Percentiles rank a stretch among this genome's conserved stretches.
These are phyloP conservation scores for Drosophila falleni DNA, from an alignment of 2,888 invertebrate genomes.

Conservation along the genomic window DNA sequence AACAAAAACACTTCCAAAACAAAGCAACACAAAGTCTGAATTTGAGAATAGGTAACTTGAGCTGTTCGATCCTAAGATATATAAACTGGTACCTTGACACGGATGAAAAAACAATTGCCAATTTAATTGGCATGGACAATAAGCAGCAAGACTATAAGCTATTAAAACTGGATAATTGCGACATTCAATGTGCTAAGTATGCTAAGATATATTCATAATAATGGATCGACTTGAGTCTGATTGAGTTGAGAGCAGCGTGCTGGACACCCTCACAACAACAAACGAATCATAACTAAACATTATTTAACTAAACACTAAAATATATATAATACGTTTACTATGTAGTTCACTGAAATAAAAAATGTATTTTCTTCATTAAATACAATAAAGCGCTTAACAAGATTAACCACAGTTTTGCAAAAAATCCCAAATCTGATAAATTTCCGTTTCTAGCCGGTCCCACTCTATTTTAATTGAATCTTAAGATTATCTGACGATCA, in stretches of 20 bases:
- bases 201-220: constrained; percentile 19
- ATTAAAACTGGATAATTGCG: constrained; percentile 22
- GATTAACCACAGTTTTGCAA: constrained; percentile 11
- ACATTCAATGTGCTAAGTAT: constrained; percentile 27
- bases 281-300: constrained; percentile 16
- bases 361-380: constrained; percentile 42
- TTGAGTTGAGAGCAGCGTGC: constrained; percentile 56
- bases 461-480: constrained; percentile 61
- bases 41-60: constrained; percentile 41
- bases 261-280: constrained; percentile 62
- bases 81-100: constrained; percentile 38
- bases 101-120: constrained; percentile 8
- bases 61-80: constrained; percentile 30
- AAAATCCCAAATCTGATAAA: constrained; percentile 27
- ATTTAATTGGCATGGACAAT: constrained; percentile 44
- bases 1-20: constrained; percentile 48
- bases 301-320: constrained; percentile 2
- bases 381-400: constrained; percentile 23
- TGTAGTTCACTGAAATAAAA: constrained; percentile 30
- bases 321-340: constrained; percentile 11
- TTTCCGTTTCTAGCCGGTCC: constrained; percentile 67
- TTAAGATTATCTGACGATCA: constrained; percentile 59
- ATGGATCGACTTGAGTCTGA: constrained; percentile 31
- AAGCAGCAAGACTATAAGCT: constrained; percentile 45
- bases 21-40: constrained; percentile 71